Evolutionary conservation across 1,140 invertebrate species (phyloP).

Genomic region (Thalassaphorura encarpata): DNA sequence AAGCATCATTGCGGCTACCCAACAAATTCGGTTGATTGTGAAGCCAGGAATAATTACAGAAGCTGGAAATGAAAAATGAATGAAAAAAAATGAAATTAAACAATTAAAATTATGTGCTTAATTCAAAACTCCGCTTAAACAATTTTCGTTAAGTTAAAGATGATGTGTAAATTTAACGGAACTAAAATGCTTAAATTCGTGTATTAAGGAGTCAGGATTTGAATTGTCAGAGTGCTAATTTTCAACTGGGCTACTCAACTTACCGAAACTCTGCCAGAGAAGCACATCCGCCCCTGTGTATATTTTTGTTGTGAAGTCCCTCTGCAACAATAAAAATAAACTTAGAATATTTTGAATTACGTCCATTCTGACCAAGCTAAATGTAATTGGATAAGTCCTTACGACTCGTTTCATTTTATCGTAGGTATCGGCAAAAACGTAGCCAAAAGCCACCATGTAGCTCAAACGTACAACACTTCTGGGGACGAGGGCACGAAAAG

Average conservation of each 20-base stretch:
- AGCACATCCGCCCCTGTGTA: neutral
- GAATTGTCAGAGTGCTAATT: neutral
- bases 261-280: slow-evolving; percentile 7
- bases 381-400: slow-evolving; percentile 37
- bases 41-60: slow-evolving; percentile 85
- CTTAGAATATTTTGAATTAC: neutral
- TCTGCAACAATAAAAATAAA: neutral
- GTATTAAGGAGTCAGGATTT: neutral
- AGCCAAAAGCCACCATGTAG: slow-evolving; percentile 70
- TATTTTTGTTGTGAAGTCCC: neutral
- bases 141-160: neutral
- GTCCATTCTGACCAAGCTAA: neutral
- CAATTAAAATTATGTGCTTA: neutral
- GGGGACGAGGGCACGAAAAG: slow-evolving; percentile 70
- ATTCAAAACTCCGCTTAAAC: neutral
- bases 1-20: slow-evolving; percentile 46
- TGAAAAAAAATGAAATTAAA: neutral
- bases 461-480: slow-evolving; percentile 59
- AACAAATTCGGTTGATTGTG: slow-evolving; percentile 80
- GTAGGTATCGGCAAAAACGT: slow-evolving; percentile 76
- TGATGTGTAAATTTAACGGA: neutral
- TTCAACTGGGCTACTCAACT: neutral
- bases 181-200: neutral
- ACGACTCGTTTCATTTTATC: slow-evolving; percentile 63
- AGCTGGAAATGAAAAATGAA: slow-evolving; percentile 3